A percentile compares a stretch with the other conserved stretches of the same genome.
Conservation (phyloP, 1,140 invertebrate genomes). For the Zaprionus camerounensis region DNA sequence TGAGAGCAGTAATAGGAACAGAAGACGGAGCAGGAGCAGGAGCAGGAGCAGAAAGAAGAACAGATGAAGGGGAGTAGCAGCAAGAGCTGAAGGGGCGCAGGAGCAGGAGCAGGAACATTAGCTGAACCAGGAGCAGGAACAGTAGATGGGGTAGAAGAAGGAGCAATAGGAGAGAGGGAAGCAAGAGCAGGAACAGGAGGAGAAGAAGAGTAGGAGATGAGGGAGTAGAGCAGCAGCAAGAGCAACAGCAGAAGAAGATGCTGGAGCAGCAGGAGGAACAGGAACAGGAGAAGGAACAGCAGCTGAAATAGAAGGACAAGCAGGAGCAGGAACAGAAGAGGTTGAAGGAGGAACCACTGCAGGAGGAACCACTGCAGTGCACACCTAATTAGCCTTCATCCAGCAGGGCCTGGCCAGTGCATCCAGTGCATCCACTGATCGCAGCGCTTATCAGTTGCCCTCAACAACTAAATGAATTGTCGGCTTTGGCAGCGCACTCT, state of each 20-base stretch:
- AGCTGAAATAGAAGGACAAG: too few species aligned
- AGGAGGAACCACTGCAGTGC: neutral
- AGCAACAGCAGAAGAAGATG: neutral
- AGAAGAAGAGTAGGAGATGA: neutral
- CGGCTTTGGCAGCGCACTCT: neutral
- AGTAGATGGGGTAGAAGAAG: neutral
- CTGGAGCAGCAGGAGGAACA: neutral
- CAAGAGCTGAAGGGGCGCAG: too few species aligned
- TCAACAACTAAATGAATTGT: conserved; percentile 5
- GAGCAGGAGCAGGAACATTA: neutral
- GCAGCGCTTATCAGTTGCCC: conserved; percentile 2
- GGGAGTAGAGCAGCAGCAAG: too few species aligned
- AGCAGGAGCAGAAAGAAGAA: too few species aligned
- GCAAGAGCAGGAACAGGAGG: too few species aligned
- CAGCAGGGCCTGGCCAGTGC: neutral
- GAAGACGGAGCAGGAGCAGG: too few species aligned
- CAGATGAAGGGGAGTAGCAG: too few species aligned
- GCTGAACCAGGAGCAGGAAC: neutral
- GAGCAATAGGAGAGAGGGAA: too few species aligned
- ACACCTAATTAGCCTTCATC: neutral
- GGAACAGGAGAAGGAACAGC: neutral
- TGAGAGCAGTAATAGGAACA: too few species aligned
- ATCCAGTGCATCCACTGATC: neutral
- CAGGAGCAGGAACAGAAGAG: too few species aligned
- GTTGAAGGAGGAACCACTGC: too few species aligned